Percentiles rank a stretch among this genome's conserved stretches.
phyloP scores from a whole-genome alignment of 2,113 vertebrate genomes.

The Opisthocomus hoazin region DNA sequence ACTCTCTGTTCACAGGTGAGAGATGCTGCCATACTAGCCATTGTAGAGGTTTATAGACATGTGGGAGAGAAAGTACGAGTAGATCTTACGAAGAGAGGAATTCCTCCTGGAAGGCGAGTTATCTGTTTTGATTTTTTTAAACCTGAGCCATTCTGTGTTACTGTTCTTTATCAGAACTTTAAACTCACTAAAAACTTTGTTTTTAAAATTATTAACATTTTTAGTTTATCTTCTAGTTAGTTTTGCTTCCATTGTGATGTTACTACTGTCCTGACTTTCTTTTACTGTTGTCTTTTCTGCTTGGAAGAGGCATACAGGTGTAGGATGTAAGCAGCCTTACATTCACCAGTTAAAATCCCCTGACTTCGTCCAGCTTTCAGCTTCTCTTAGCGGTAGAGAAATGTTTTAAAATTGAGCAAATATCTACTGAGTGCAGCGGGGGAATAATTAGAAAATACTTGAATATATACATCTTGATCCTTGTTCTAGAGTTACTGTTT shows the following conservation, averaged over 20 bases:
- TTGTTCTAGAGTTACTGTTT: neutral
- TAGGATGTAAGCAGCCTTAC: neutral
- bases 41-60: slow-evolving; percentile 91
- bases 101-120: slow-evolving; percentile 86
- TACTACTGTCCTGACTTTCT: neutral
- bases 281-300: neutral
- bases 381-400: neutral
- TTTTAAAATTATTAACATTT: neutral
- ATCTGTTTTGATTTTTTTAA: neutral
- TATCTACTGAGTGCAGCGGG: too few relatives aligned
- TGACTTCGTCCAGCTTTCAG: too few relatives aligned
- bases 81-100: slow-evolving; percentile 86
- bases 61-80: slow-evolving; percentile 86
- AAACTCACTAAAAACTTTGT: neutral
- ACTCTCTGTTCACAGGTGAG: slow-evolving; percentile 79
- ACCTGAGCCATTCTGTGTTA: neutral
- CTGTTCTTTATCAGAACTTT: neutral
- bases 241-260: neutral
- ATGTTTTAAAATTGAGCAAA: neutral
- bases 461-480: neutral
- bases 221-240: neutral
- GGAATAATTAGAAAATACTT: neutral
- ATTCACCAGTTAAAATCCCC: neutral
- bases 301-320: neutral
- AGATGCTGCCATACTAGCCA: slow-evolving; percentile 81